Evolutionary conservation across 2,797 vertebrate species (phyloP).

Genomic region (Lepus oiostolus): DNA sequence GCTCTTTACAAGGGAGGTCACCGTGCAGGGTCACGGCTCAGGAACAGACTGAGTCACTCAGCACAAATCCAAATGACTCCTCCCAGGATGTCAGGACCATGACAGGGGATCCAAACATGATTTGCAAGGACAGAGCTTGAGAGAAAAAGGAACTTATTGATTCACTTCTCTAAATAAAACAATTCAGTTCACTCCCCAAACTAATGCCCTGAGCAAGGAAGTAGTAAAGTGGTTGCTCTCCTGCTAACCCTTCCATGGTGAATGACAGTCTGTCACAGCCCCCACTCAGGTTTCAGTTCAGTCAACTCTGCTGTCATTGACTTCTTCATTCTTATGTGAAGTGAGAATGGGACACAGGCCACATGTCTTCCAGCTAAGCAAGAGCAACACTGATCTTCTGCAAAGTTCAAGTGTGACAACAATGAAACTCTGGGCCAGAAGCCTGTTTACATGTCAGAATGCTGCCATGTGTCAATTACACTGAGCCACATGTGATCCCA

Average conservation of each 20-base stretch:
- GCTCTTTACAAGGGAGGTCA: rapidly evolving
- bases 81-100: not conserved
- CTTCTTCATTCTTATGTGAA: not conserved
- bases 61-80: rapidly evolving
- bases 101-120: not conserved
- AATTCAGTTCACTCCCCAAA: not conserved
- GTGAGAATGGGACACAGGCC: not conserved
- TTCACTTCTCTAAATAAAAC: not conserved
- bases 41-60: not conserved
- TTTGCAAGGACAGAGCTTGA: not conserved
- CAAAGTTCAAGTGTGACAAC: not conserved
- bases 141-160: not conserved
- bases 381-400: not conserved
- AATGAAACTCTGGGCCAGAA: not conserved
- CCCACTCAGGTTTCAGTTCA: not conserved
- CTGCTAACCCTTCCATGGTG: rapidly evolving
- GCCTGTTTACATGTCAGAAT: not conserved
- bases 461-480: not conserved
- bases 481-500: not conserved
- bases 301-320: not conserved
- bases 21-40: rapidly evolving
- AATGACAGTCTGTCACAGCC: rapidly evolving
- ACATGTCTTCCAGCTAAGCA: not conserved
- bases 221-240: not conserved
- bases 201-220: not conserved